phyloP scores from a whole-genome alignment of 2,113 vertebrate species.

The Phainopepla nitens region DNA sequence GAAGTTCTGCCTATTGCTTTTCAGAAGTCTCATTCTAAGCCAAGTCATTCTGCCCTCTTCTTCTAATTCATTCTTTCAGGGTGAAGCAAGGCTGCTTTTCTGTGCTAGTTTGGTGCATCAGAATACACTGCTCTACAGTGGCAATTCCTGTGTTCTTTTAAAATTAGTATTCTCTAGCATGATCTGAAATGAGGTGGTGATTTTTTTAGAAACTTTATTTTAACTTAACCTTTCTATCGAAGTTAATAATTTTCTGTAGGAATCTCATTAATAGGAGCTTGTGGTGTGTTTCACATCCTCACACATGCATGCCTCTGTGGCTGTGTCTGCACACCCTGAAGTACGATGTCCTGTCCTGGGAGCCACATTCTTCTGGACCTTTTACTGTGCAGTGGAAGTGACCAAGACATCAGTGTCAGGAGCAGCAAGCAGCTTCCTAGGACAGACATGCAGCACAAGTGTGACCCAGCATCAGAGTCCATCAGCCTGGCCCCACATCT shows the following conservation, averaged over 20 bases:
- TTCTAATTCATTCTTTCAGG: neutral
- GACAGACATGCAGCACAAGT: neutral
- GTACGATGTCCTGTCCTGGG: neutral
- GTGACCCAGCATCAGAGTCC: neutral
- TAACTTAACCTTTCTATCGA: neutral
- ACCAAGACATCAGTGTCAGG: neutral
- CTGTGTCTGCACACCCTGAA: no score
- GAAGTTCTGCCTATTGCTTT: neutral
- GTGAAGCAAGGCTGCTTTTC: neutral
- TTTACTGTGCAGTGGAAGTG: neutral
- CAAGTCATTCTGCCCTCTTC: neutral
- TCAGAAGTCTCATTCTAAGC: neutral
- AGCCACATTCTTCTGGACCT: neutral
- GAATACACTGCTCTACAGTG: neutral
- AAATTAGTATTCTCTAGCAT: neutral
- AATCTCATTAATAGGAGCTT: neutral
- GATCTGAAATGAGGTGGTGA: neutral
- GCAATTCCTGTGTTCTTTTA: neutral
- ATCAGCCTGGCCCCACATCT: neutral
- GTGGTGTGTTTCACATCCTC: neutral
- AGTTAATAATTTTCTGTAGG: neutral
- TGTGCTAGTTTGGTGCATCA: neutral
- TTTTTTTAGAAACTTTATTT: neutral
- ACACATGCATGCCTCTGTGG: no score
- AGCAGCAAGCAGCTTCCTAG: neutral